Conservation (phyloP, 2,797 vertebrate species). For the Hapalemur alaotrensis region DNA sequence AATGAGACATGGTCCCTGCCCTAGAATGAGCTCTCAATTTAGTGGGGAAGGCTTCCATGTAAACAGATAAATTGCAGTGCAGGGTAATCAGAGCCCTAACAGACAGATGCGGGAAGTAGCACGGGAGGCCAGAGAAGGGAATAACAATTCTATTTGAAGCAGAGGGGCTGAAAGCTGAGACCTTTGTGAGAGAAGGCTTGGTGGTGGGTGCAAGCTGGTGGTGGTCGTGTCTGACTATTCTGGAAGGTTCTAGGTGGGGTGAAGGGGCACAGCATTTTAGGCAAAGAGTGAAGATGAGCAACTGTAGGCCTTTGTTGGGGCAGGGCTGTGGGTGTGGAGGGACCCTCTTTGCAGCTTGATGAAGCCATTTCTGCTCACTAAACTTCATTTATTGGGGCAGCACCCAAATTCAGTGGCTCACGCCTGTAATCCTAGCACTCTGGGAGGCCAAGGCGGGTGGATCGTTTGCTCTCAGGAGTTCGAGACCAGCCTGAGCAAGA, state of each 20-base stretch:
- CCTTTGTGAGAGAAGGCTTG: background rate
- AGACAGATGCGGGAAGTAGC: background rate
- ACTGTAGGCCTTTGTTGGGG: background rate
- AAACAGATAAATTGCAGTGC: constrained; percentile 44
- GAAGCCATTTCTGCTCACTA: background rate
- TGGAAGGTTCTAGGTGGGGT: background rate
- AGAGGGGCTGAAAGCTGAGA: background rate
- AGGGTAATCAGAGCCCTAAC: background rate
- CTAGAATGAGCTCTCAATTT: background rate
- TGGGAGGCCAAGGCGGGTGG: too few species aligned
- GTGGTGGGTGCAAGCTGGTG: background rate
- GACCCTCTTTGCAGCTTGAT: background rate
- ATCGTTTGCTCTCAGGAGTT: too few species aligned
- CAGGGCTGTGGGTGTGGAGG: background rate
- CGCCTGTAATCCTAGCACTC: too few species aligned
- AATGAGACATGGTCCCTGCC: background rate
- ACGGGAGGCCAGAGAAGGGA: background rate
- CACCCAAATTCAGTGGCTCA: background rate
- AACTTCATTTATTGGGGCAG: background rate
- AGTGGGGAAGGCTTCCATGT: background rate
- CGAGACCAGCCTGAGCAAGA: too few species aligned
- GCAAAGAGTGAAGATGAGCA: background rate
- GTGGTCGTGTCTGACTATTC: background rate
- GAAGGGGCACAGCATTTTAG: background rate
- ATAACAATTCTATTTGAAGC: background rate